Evolutionary conservation across 2,113 vertebrate genomes (phyloP).

Genomic region (Daubentonia madagascariensis): DNA sequence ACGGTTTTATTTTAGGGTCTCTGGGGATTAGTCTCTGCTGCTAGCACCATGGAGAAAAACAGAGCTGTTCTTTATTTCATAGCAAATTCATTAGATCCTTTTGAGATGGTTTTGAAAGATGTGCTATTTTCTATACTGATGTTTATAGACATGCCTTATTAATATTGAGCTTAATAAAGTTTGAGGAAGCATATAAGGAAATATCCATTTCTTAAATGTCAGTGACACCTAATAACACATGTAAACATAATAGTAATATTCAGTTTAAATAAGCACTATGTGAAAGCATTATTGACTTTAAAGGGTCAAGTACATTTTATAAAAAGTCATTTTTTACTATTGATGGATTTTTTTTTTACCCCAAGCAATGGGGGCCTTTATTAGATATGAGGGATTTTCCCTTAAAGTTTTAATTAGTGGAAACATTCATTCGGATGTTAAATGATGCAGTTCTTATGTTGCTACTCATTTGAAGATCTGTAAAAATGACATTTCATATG

Average conservation of each 20-base stretch:
- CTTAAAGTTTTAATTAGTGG: not conserved
- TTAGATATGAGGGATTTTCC: not conserved
- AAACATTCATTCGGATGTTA: not conserved
- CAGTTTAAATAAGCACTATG: not conserved
- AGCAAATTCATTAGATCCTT: not conserved
- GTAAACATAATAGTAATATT: not conserved
- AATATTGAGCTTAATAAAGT: not conserved
- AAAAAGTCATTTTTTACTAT: not conserved
- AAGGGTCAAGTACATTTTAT: not conserved
- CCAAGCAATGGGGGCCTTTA: not conserved
- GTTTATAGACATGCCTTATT: not conserved
- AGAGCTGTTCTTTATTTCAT: not conserved
- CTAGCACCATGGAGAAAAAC: not conserved
- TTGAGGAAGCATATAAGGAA: not conserved
- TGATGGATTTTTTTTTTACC: not conserved
- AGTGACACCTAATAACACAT: not conserved
- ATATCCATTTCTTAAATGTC: not conserved
- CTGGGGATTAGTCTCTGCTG: not conserved
- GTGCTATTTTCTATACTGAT: not conserved
- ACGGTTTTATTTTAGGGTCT: not conserved
- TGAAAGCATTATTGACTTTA: not conserved
- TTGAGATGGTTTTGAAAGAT: constrained; percentile 1
- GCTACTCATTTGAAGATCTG: not conserved
- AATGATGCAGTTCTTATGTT: not conserved
- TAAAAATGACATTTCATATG: not conserved